Evolutionary conservation across 1,140 invertebrate species (phyloP), one percentile per base, ranked within the genome.

Genomic region (Triops longicaudatus): DNA sequence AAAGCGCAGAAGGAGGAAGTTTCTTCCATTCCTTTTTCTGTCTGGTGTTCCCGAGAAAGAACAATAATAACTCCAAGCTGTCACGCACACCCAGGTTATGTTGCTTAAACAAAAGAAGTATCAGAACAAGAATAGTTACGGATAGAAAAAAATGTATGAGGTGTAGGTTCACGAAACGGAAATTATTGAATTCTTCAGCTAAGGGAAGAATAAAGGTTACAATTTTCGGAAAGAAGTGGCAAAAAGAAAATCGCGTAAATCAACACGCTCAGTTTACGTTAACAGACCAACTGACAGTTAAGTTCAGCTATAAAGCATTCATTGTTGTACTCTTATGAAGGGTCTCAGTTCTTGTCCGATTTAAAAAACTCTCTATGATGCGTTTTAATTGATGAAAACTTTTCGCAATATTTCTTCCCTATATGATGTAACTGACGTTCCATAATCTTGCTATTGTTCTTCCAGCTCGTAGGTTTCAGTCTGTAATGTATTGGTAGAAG

Each of bases 51-150:
- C 50, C 14, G 50, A 63, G 17, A 63, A 63, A 63, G 50, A 63
- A 63, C 22, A 63, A 4, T 7, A 17, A 63, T 63, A 63, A 63
- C 50, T 63, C 50, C 50, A 63, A 63, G 50, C 50, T 63, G 50
- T 63, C 50, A 63, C 50, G 50, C 50, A 63, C 50, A 63, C 50
- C 14, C 50, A 22, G 50, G 50, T 63, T 63, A n/a, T 5, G 50
- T 63, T 63, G 50, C 50, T 63, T 63, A 63, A 63, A 63, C 50
- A 63, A 63, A 63, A 63, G 22, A 17, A 63, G 50, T 5, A 63
- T n/a, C 9, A 63, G 14, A 63, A 63, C 14, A 63, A 4, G 5
- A 63, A 6, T 22, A 63, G 22, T 22, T n/a, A 63, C 10, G 17
- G 22, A n/a, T 6, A 22, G 17, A 5, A 63, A 63, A 63, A 63